phyloP scores from a whole-genome alignment of 2,797 vertebrate genomes.

The Tapirus indicus region DNA sequence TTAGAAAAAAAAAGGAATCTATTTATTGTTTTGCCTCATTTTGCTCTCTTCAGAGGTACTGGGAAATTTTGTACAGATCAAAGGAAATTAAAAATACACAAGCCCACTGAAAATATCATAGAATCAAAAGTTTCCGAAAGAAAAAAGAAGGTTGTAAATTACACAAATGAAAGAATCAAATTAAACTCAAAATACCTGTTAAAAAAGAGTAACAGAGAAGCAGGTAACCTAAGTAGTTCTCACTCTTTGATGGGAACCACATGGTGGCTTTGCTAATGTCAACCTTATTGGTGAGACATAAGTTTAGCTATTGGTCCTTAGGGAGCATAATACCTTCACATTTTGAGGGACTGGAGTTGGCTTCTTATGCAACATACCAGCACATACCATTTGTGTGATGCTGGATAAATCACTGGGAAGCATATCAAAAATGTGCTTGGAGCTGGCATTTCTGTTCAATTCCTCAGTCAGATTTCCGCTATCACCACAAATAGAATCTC shows the following conservation, averaged over 20 bases:
- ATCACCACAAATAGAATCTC: neutral
- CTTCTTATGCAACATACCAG: neutral
- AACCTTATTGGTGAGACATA: neutral
- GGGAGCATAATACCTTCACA: neutral
- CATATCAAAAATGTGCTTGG: too few relatives aligned
- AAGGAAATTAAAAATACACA: constrained; percentile 84
- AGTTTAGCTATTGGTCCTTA: neutral
- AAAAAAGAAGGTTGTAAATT: neutral
- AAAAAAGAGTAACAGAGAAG: constrained; percentile 25
- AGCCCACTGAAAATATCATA: constrained; percentile 69
- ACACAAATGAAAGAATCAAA: neutral
- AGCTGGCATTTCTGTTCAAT: neutral
- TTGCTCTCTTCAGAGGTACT: constrained; percentile 64
- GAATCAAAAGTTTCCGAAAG: constrained; percentile 54
- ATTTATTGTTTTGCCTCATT: constrained; percentile 78
- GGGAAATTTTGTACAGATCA: constrained; percentile 81
- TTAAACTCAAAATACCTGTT: constrained; percentile 32
- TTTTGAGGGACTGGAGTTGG: neutral
- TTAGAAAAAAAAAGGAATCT: constrained; percentile 75
- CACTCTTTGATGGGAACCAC: neutral
- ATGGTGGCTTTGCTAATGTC: neutral
- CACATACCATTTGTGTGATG: neutral
- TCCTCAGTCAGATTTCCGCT: neutral
- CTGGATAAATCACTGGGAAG: neutral
- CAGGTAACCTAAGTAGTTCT: neutral